Percentiles rank a stretch among this genome's conserved stretches.
phyloP scores from a whole-genome alignment of 2,113 vertebrate species.

The Oophaga pumilio region DNA sequence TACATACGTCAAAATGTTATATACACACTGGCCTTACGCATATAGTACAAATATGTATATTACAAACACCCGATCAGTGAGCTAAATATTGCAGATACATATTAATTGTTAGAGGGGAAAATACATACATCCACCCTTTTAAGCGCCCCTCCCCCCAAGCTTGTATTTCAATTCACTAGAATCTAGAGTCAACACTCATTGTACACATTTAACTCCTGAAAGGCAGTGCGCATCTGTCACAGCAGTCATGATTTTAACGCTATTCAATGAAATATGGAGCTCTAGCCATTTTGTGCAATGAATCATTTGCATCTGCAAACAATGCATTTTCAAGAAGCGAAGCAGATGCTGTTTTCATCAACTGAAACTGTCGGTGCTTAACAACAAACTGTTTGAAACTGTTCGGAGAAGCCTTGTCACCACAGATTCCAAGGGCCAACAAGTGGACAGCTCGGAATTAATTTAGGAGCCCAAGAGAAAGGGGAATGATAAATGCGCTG shows the following conservation, averaged over 20 bases:
- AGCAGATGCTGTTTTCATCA: conserved; percentile 38
- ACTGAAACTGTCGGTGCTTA: conserved; percentile 5
- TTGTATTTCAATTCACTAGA: background rate
- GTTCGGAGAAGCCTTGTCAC: background rate
- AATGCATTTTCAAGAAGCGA: conserved; percentile 28
- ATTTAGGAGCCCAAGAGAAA: background rate
- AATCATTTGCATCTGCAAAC: conserved; percentile 48
- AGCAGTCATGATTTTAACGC: conserved; percentile 20
- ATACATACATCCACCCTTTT: no score
- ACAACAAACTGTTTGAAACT: background rate
- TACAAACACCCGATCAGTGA: no score
- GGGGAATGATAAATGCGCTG: background rate
- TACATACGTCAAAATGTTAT: no score
- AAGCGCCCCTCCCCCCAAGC: background rate
- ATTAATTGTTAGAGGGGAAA: no score
- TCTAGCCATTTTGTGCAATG: conserved; percentile 29
- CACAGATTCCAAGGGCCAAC: background rate
- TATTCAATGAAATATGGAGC: conserved; percentile 39
- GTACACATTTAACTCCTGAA: conserved; percentile 20
- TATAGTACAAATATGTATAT: no score
- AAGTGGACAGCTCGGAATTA: conserved; percentile 1
- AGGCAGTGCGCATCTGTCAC: conserved; percentile 11
- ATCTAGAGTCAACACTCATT: background rate
- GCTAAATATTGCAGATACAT: no score
- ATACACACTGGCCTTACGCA: no score